Percentiles rank a stretch among this genome's conserved stretches.
Conservation (phyloP, 2,888 invertebrate genomes). For the Trilocha varians region DNA sequence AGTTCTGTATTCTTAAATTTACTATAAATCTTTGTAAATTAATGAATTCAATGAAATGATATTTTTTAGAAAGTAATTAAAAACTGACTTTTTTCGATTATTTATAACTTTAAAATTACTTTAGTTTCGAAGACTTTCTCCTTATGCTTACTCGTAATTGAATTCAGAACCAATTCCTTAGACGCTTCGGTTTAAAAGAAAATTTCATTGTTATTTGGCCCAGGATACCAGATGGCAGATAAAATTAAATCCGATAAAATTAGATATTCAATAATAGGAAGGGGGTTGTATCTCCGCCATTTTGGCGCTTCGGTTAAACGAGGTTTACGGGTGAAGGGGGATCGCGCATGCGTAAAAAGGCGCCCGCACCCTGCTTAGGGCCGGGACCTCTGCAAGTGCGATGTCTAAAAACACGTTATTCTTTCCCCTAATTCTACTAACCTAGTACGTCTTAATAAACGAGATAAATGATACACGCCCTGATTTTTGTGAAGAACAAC, state of each 20-base stretch:
- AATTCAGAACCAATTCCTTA: too few species aligned
- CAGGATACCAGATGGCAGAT: slow-evolving; percentile 39
- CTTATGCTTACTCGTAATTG: too few species aligned
- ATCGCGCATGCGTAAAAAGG: slow-evolving; percentile 55
- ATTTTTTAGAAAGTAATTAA: too few species aligned
- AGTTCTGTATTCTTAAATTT: too few species aligned
- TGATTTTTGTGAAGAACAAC: slow-evolving; percentile 23
- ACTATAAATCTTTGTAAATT: too few species aligned
- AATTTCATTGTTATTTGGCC: slow-evolving; percentile 16
- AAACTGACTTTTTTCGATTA: too few species aligned
- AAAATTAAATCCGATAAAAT: slow-evolving; percentile 63
- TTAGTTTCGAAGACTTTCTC: too few species aligned
- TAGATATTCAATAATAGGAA: slow-evolving; percentile 71
- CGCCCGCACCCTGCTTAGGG: slow-evolving; percentile 63
- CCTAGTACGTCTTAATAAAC: slow-evolving; percentile 61
- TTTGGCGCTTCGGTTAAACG: slow-evolving; percentile 52
- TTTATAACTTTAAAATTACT: too few species aligned
- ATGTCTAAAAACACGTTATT: slow-evolving; percentile 72
- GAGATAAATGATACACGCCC: slow-evolving; percentile 43
- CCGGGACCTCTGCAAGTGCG: slow-evolving; percentile 58
- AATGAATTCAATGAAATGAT: too few species aligned
- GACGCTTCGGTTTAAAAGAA: too few species aligned
- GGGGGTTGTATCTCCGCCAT: slow-evolving; percentile 68
- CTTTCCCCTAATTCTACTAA: slow-evolving; percentile 66
- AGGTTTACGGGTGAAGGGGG: slow-evolving; percentile 57